Base-by-base conservation (phyloP, 1,140 invertebrate species). In the Caenorhabditis tropicalis region DNA sequence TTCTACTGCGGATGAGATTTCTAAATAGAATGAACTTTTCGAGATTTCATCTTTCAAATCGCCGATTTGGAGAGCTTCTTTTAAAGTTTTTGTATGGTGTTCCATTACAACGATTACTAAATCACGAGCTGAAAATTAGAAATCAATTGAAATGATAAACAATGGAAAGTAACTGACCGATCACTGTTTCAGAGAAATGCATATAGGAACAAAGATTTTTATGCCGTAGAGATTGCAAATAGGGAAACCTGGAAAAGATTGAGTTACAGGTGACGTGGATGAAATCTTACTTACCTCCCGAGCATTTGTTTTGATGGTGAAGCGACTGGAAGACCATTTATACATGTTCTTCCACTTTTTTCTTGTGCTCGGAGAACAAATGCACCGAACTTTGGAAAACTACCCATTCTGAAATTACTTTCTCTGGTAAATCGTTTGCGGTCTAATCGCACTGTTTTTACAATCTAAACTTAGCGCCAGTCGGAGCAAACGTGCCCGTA, bases 341-440 rank as follows among this genome's bases (percentile, higher is more conserved):
- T 74, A n/a, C 65, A 74, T 10, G 65, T 74, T 46, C 65, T 74
- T 24, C 65, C 65, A 7, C 10, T 31, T 43, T 74, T 74, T n/a
- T 74, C 65, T 15, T 74, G 65, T 74, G 65, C 65, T 74, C 65
- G 65, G 24, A 74, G 65, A 9, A 74, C 36, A 15, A 74, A 74
- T n/a, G 65, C 65, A 43, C 65, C 65, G n/a, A 74, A 74, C 1
- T 74, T 39, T 10, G 65, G 65, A 74, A 74, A 74, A 74, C 65
- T 74, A 74, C 65, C 65, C 65, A 74, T 46, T 74, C 65, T 74
- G 36, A 74, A 74, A 27, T n/a, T n/a, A n/a, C n/a, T n/a, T n/a
- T n/a, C n/a, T n/a, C n/a, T n/a, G n/a, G n/a, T n/a, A n/a, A n/a
- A n/a, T n/a, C n/a, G n/a, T n/a, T n/a, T n/a, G n/a, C n/a, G n/a